These are phyloP conservation scores for Drosophila nannoptera DNA, from an alignment of 1,140 invertebrate species.

Conservation along the genomic window DNA sequence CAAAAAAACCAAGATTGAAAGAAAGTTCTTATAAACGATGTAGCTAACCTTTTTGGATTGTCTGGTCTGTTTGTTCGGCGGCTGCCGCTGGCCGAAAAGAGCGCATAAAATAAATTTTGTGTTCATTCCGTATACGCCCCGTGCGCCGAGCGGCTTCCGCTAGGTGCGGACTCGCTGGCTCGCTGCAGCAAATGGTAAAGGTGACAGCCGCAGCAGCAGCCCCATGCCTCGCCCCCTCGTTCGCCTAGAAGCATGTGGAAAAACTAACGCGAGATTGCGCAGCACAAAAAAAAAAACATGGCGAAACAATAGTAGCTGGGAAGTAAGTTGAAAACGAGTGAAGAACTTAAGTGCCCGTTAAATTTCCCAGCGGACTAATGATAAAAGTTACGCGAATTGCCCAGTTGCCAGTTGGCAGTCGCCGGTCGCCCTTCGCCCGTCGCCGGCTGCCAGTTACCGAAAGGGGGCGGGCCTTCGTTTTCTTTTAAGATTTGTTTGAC, in stretches of 20 bases:
- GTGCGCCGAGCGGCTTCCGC: not conserved
- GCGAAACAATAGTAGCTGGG: conserved; percentile 67
- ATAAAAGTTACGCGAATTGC: conserved; percentile 73
- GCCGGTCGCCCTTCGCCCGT: too few species aligned
- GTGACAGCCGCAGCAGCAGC: conserved; percentile 54
- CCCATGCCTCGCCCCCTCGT: not conserved
- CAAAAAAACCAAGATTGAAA: conserved; percentile 26
- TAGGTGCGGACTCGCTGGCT: conserved; percentile 25
- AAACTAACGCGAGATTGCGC: conserved; percentile 34
- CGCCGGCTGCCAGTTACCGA: conserved; percentile 16
- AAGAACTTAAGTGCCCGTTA: conserved; percentile 76
- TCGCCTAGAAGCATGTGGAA: conserved; percentile 25
- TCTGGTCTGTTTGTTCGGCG: conserved; percentile 17
- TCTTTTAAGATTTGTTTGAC: conserved; percentile 26
- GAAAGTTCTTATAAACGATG: conserved; percentile 67
- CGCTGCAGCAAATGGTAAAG: conserved; percentile 56
- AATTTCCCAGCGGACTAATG: conserved; percentile 76
- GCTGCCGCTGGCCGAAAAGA: conserved; percentile 42
- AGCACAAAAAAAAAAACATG: conserved; percentile 34
- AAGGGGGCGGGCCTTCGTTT: conserved; percentile 30
- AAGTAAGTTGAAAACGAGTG: conserved; percentile 71
- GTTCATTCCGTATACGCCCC: conserved; percentile 14
- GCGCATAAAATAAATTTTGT: conserved; percentile 73
- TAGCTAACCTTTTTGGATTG: conserved; percentile 58
- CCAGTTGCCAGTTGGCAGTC: conserved; percentile 18